Evolutionary conservation across 2,113 vertebrate genomes (phyloP), one percentile per base, ranked within the genome.

Genomic region (Sorex fumeus): DNA sequence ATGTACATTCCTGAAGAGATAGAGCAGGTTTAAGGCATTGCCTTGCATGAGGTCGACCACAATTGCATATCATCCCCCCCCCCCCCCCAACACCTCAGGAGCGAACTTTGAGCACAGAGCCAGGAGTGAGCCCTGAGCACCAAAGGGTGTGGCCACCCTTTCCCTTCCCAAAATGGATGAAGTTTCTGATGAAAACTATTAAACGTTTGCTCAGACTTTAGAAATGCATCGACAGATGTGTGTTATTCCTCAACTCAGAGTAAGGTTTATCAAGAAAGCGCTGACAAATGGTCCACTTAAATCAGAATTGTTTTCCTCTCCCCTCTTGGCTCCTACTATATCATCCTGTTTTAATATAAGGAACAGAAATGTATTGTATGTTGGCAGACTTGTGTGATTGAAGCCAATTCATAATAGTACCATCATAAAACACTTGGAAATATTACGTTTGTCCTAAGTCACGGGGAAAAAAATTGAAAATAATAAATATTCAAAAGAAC

Each of bases 381-480:
- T 8, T 9, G 6, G 53, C n/a, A 93, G 60, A 34, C 11, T 34
- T 1, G 4, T 43, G 19, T 62, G 1, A 23, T 96, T 72, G 60
- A 86, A 88, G 30, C 1, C 18, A 57, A 88, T 67, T 85, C 18
- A 34, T 71, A 93, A 70, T 0, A 93, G 25, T 3, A 1, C 40
- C 34, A 83, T 7, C 4, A 75, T 77, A 72, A 77, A 70, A 86
- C 62, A 88, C 84, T 60, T 82, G 62, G 84, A 60, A 84, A 82
- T 34, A 88, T 47, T 36, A 85, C 21, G 70, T 2, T 75, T 78
- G 2, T 40, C 50, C 34, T 16, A 86, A 45, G 21, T 87, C 82
- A 82, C 4, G 36, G 70, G 47, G 10, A 50, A 50, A 50, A 7
- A 28, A n/a, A n/a, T 0, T n/a, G 67, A 60, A 60, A 21, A 60